Evolutionary conservation across 2,797 vertebrate species (phyloP).

Genomic region (Tangara arthus): DNA sequence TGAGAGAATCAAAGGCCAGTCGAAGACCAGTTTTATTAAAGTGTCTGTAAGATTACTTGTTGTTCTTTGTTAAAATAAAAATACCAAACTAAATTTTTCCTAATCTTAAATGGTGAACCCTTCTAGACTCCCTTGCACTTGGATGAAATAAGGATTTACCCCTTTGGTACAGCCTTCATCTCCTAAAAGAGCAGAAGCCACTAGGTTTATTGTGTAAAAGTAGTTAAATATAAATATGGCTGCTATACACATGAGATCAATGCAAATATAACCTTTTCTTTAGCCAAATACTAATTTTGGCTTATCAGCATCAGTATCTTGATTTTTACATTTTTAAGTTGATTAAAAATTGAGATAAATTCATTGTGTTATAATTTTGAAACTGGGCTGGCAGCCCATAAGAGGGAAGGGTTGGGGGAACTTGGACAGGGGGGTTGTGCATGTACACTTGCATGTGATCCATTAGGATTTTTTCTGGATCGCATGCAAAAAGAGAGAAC

Average conservation of each 20-base stretch:
- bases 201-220: background rate
- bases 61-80: background rate
- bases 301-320: background rate
- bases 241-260: background rate
- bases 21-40: background rate
- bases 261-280: background rate
- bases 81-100: background rate
- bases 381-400: background rate
- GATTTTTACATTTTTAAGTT: background rate
- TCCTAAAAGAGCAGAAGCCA: background rate
- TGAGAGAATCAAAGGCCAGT: background rate
- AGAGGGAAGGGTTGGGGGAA: background rate
- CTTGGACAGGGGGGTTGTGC: background rate
- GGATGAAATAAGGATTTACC: background rate
- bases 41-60: background rate
- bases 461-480: slow-evolving; percentile 56
- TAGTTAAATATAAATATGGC: background rate
- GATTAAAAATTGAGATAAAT: background rate
- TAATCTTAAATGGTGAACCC: background rate
- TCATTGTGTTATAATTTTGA: background rate
- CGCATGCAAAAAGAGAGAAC: slow-evolving; percentile 31
- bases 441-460: background rate
- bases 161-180: background rate
- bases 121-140: background rate
- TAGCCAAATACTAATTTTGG: background rate